These are phyloP conservation scores for Lamellibrachia luymesi DNA, from an alignment of 1,140 invertebrate genomes.

Conservation along the genomic window DNA sequence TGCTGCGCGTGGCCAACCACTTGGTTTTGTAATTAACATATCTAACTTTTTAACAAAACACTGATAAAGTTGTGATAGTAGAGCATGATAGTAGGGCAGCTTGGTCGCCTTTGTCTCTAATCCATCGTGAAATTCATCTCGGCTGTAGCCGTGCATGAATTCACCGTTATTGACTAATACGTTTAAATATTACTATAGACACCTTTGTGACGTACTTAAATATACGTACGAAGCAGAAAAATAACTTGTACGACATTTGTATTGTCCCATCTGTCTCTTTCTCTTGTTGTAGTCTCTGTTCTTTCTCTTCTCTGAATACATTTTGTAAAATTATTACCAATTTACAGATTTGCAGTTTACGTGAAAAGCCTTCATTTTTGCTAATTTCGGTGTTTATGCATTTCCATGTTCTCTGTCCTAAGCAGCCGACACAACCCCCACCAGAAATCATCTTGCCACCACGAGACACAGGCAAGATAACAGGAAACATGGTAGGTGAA, in stretches of 20 bases:
- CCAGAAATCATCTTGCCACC: constrained; percentile 25
- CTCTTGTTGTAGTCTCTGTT: not conserved
- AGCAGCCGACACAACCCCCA: constrained; percentile 28
- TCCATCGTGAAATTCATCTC: not conserved
- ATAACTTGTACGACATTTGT: not conserved
- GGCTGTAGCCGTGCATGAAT: not conserved
- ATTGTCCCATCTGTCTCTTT: too few relatives aligned
- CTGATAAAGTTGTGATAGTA: not conserved
- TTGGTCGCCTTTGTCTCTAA: not conserved
- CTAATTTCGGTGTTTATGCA: not conserved
- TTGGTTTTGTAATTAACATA: not conserved
- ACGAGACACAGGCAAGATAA: constrained; percentile 10
- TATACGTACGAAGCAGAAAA: not conserved
- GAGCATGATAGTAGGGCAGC: not conserved
- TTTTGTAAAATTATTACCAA: not conserved
- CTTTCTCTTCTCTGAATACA: not conserved
- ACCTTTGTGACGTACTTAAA: not conserved
- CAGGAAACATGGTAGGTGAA: constrained; percentile 7
- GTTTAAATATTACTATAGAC: not conserved
- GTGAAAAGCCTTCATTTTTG: not conserved
- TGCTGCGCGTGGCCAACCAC: not conserved
- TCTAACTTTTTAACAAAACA: not conserved
- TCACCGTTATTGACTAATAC: not conserved
- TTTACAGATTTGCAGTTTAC: not conserved
- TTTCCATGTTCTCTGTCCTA: not conserved